Conservation (phyloP, 2,113 vertebrate species). For the Nestor notabilis region DNA sequence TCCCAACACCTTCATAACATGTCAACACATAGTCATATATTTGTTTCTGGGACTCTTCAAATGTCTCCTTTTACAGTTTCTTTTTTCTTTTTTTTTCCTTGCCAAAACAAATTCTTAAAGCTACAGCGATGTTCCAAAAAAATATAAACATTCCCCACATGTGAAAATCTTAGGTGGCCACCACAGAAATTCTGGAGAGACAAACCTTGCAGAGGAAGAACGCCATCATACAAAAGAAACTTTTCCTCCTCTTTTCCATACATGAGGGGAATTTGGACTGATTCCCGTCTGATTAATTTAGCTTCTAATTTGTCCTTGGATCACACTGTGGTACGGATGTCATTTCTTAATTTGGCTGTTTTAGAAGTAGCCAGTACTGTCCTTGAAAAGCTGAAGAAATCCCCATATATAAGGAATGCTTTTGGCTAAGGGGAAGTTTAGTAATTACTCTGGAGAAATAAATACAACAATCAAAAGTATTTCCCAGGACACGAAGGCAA, state of each 20-base stretch:
- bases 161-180: background rate
- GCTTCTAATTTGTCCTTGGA: slow-evolving; percentile 46
- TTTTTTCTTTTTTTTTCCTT: slow-evolving; percentile 27
- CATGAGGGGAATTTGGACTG: background rate
- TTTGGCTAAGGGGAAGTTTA: slow-evolving; percentile 5
- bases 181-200: background rate
- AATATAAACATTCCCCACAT: background rate
- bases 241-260: background rate
- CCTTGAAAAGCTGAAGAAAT: slow-evolving; percentile 29
- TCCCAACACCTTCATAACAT: slow-evolving; percentile 69
- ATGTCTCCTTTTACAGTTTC: slow-evolving; percentile 45
- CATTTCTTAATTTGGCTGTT: slow-evolving; percentile 38
- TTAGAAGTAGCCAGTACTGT: slow-evolving; percentile 5
- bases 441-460: slow-evolving; percentile 4
- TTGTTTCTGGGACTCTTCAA: slow-evolving; percentile 70
- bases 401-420: slow-evolving; percentile 26
- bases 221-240: background rate
- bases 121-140: background rate
- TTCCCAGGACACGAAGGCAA: background rate
- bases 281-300: slow-evolving; percentile 29
- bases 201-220: background rate
- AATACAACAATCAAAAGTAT: slow-evolving; percentile 3
- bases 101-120: slow-evolving; percentile 62
- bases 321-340: background rate
- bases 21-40: slow-evolving; percentile 71